Base-by-base conservation (phyloP, 30 jellyfish, hydroid and myxozoan species). In the Aurelia sp. region DNA sequence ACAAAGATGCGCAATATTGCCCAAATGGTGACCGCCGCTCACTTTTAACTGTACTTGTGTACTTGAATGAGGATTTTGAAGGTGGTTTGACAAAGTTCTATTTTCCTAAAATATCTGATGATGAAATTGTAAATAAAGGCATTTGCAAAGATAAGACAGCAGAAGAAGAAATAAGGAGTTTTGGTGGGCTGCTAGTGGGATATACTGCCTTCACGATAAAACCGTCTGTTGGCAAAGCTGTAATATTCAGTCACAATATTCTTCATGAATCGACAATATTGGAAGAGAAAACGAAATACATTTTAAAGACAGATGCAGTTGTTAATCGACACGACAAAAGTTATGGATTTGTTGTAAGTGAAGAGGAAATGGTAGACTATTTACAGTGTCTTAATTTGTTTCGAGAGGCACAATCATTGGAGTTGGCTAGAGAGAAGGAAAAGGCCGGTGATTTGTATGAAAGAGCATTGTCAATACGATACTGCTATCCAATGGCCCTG, bases 1-100 rank as follows among this genome's bases (percentile, higher is more conserved):
- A 87, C 80, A 78, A 84, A 77, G 96, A 87, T 58, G 79, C 96
- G 2, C 96, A 77, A 55, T 87, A 57, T 78, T 87, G 91, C 79
- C 96, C 96, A 8, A 70, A 19, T 53, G 96, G 96, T 33, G 96
- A 87, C 67, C 72, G 74, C 13, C 66, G 91, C 48, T 87, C 96
- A 4, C 19, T 87, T 31, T 63, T 52, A n/a, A 70, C 96, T 0
- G 30, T 87, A 20, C 35, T 87, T 62, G 62, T 87, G 23, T 87
- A 77, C 44, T 41, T 70, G 73, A 87, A 87, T 55, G 96, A 76
- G 21, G 91, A 79, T 22, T 87, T 77, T 51, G 23, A 41, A 10
- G 96, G 91, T 22, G 96, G 96, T 0, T 51, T 37, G 51, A 87
- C 96, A 19, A 41, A 21, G 11, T 87, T 87, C 59, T 77, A 87